Percentiles rank a stretch among this genome's conserved stretches.
phyloP scores from a whole-genome alignment of 2,888 invertebrate species.

The Unio pictorum region DNA sequence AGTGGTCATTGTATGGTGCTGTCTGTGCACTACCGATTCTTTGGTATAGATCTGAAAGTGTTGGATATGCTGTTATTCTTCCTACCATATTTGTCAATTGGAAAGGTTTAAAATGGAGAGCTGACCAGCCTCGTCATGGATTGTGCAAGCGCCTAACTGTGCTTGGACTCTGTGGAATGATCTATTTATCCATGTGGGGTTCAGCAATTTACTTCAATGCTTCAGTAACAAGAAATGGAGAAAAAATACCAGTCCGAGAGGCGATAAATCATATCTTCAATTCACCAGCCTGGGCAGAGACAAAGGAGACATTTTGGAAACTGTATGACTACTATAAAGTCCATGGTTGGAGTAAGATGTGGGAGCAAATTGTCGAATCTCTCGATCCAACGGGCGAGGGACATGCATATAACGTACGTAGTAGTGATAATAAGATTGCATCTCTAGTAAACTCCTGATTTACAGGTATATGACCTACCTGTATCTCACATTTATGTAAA shows the following conservation, averaged over 20 bases:
- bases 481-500: no score
- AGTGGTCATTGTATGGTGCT: conserved; percentile 81
- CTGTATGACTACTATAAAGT: conserved; percentile 85
- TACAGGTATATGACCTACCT: no score
- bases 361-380: conserved; percentile 87
- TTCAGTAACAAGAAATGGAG: conserved; percentile 77
- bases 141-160: conserved; percentile 74
- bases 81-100: conserved; percentile 74
- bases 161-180: conserved; percentile 77
- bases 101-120: conserved; percentile 83
- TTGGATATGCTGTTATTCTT: conserved; percentile 40
- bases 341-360: conserved; percentile 90
- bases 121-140: conserved; percentile 11
- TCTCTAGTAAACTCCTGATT: no score
- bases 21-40: no score
- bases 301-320: conserved; percentile 77
- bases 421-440: no score
- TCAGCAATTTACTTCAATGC: conserved; percentile 87
- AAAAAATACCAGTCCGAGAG: conserved; percentile 80
- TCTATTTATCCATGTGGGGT: conserved; percentile 83
- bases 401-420: conserved; percentile 77
- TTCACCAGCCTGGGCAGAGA: conserved; percentile 81
- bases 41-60: conserved; percentile 28
- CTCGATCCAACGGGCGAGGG: conserved; percentile 93
- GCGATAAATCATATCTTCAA: conserved; percentile 91